Percentiles rank a stretch among this genome's conserved stretches.
These are phyloP conservation scores for Rhaphigaster nebulosa DNA, from an alignment of 2,888 invertebrate genomes.

Conservation along the genomic window DNA sequence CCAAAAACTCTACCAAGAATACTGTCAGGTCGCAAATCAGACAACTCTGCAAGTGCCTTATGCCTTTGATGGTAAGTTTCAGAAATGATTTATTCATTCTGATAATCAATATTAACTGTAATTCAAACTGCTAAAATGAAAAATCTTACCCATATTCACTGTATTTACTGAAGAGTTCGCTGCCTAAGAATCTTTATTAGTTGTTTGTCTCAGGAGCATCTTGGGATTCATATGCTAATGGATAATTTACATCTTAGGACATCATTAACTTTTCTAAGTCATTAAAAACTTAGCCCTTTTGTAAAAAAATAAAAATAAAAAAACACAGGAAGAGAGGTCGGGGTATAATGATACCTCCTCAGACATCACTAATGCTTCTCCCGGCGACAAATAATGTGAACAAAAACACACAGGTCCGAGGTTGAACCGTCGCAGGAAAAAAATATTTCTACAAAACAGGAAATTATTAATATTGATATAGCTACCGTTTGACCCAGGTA, in stretches of 20 bases:
- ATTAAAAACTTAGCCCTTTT: background rate
- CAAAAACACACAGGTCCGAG: background rate
- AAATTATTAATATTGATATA: constrained; percentile 33
- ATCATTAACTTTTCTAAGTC: background rate
- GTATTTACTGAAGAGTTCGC: too few relatives aligned
- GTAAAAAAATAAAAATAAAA: background rate
- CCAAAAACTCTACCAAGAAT: too few relatives aligned
- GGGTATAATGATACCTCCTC: background rate
- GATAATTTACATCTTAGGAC: constrained; percentile 35
- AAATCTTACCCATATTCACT: too few relatives aligned
- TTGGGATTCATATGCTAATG: background rate
- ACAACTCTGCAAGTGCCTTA: too few relatives aligned
- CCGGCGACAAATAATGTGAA: constrained; percentile 19
- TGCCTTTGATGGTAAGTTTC: too few relatives aligned
- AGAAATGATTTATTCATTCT: too few relatives aligned
- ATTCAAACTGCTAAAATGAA: too few relatives aligned
- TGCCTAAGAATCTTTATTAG: background rate
- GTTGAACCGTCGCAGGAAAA: background rate
- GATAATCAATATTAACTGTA: too few relatives aligned
- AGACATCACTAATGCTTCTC: constrained; percentile 2
- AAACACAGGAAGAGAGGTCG: background rate
- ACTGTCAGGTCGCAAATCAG: too few relatives aligned
- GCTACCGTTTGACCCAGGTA: constrained; percentile 43
- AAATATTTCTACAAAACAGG: constrained; percentile 36
- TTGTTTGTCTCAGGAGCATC: background rate